phyloP scores from a whole-genome alignment of 2,797 vertebrate genomes.

The Clarias fuscus region DNA sequence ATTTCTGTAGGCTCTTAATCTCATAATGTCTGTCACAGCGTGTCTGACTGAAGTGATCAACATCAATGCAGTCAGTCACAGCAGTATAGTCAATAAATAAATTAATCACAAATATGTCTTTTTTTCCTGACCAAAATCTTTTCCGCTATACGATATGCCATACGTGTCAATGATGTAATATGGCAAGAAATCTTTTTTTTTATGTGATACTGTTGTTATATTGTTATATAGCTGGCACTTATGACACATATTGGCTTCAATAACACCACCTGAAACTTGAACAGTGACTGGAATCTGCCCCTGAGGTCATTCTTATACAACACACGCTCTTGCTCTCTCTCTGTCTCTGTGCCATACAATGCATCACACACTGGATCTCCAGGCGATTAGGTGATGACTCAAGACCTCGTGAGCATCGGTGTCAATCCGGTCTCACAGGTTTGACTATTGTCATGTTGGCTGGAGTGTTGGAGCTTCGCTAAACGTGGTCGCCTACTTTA shows the following conservation, averaged over 20 bases:
- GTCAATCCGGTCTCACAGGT: slow-evolving; percentile 8
- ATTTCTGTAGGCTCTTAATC: background rate
- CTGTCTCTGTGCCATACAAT: slow-evolving; percentile 9
- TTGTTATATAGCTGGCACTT: slow-evolving; percentile 44
- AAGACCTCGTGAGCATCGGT: background rate
- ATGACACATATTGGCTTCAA: slow-evolving; percentile 47
- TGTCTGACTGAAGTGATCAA: background rate
- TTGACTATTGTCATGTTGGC: background rate
- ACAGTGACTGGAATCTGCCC: slow-evolving; percentile 40
- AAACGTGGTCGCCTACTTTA: background rate
- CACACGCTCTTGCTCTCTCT: background rate
- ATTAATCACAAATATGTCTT: background rate
- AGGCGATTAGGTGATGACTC: slow-evolving; percentile 15
- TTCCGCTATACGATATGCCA: background rate
- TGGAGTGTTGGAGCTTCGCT: background rate
- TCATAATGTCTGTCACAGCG: no score
- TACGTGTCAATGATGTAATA: background rate
- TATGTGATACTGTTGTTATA: slow-evolving; percentile 33
- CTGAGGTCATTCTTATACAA: slow-evolving; percentile 24
- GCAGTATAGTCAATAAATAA: background rate
- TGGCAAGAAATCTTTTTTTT: slow-evolving; percentile 33
- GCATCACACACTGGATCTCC: slow-evolving; percentile 28
- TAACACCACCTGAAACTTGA: slow-evolving; percentile 44
- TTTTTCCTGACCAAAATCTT: background rate
- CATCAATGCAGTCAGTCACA: background rate